These are phyloP conservation scores for Thereva unica DNA, from an alignment of 2,888 invertebrate species.

Conservation along the genomic window DNA sequence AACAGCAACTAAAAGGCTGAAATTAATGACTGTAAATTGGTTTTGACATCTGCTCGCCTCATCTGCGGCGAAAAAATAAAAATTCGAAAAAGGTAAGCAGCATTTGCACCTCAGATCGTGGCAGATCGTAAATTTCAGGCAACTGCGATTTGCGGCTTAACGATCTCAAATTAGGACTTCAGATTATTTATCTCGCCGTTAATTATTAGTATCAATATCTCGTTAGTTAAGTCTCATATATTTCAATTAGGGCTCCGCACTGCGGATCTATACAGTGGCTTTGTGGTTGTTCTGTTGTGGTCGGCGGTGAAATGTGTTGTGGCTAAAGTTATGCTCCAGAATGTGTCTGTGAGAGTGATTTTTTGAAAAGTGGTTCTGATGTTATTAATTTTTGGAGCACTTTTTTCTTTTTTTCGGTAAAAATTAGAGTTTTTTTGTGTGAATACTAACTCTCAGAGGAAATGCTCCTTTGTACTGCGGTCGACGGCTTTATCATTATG, in stretches of 20 bases:
- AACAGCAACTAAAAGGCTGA: slow-evolving; percentile 32
- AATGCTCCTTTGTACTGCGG: too few relatives aligned
- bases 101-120: background rate
- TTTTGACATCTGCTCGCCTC: slow-evolving; percentile 38
- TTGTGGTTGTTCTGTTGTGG: too few relatives aligned
- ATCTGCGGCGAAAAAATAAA: slow-evolving; percentile 7
- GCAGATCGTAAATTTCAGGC: slow-evolving; percentile 17
- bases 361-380: too few relatives aligned
- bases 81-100: background rate
- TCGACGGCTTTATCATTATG: too few relatives aligned
- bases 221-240: slow-evolving; percentile 40
- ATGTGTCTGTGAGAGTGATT: too few relatives aligned
- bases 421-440: too few relatives aligned
- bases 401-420: too few relatives aligned
- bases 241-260: slow-evolving; percentile 34
- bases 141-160: slow-evolving; percentile 22
- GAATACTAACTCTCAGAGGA: too few relatives aligned
- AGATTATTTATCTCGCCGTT: slow-evolving; percentile 35
- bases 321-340: too few relatives aligned
- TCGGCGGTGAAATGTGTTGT: too few relatives aligned
- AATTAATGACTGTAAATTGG: slow-evolving; percentile 42
- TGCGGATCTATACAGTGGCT: too few relatives aligned
- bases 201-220: slow-evolving; percentile 39
- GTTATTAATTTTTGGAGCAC: too few relatives aligned
- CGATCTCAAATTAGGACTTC: slow-evolving; percentile 20